Conservation (phyloP, 1,140 invertebrate genomes). For the Bombus superbus region DNA sequence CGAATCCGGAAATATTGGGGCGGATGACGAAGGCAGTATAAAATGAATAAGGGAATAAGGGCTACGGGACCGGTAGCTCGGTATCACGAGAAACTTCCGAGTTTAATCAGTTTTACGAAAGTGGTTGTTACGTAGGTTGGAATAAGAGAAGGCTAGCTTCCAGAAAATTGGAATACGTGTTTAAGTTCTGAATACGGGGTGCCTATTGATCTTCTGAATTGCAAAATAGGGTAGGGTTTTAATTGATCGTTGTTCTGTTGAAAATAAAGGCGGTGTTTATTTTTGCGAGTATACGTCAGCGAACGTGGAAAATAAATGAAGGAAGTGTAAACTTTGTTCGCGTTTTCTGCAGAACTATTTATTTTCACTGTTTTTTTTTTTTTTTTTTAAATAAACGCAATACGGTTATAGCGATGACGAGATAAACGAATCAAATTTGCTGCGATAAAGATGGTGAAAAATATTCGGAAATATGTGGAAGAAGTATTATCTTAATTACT, state of each 20-base stretch:
- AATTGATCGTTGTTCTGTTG: neutral
- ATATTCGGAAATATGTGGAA: neutral
- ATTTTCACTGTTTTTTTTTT: neutral
- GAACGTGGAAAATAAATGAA: neutral
- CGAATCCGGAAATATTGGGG: neutral
- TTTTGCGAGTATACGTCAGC: neutral
- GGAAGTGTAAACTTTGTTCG: neutral
- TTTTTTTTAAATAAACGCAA: neutral
- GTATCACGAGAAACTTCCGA: neutral
- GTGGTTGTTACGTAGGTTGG: slow-evolving; percentile 1
- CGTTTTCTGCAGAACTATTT: neutral
- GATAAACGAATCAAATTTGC: neutral
- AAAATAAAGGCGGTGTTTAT: neutral
- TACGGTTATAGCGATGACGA: neutral
- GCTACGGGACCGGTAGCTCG: neutral
- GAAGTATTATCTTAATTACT: neutral
- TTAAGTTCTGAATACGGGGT: neutral
- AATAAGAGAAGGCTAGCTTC: neutral
- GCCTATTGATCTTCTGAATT: neutral
- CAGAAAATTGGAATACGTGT: slow-evolving; percentile 12
- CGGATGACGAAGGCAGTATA: neutral
- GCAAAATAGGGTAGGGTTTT: neutral
- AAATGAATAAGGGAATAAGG: neutral
- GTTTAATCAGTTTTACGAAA: slow-evolving; percentile 20
- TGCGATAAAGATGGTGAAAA: neutral